Base-by-base conservation (phyloP, 2,888 invertebrate species). In the Candidula unifasciata region DNA sequence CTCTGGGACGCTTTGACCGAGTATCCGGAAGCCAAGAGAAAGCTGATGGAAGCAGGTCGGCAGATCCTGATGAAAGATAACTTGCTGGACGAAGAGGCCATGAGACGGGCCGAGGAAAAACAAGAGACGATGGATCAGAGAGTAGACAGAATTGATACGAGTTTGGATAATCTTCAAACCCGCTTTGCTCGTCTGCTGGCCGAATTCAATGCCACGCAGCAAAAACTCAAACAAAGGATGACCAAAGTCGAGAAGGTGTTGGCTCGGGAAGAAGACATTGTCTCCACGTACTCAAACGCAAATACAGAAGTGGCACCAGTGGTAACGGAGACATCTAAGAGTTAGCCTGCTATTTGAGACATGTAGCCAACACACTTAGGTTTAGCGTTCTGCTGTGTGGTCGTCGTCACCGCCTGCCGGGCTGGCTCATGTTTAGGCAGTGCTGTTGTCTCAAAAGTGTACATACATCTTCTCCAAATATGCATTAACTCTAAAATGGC, bases 201-300 rank as follows among this genome's bases (percentile, higher is more conserved):
- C 10, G 97, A 97, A 92, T 96, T 97, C 90, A 96, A 96, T 30
- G 96, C 96, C 89, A 96, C 96, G 90, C 97, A 97, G 92, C 96
- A 96, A 84, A 97, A 96, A 94, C 95, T 97, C 87, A 97, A 97
- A 92, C 96, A 97, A 93, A 95, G 97, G 89, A 95, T 98, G 84
- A 92, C 93, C 8, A 90, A 92, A 85, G 89, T 94, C 74, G 94
- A 94, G 88, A 91, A 91, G 68, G 88, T 89, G 16, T 80, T 91
- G 30, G 80, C 88, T 8, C 88, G 90, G 60, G 91, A 92, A 27
- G 87, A 88, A 1, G 92, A 92, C 69, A 88, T 87, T 13, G 79
- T 91, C 18, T 91, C 91, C 1, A 90, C 83, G 79, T 80, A 87
- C 52, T 92, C 92, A 13, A 88, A 86, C 85, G 2, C 68, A 76